Percentiles rank a stretch among this genome's conserved stretches.
These are phyloP conservation scores for Dryobotodes eremita DNA, from an alignment of 2,888 invertebrate species.

Conservation along the genomic window DNA sequence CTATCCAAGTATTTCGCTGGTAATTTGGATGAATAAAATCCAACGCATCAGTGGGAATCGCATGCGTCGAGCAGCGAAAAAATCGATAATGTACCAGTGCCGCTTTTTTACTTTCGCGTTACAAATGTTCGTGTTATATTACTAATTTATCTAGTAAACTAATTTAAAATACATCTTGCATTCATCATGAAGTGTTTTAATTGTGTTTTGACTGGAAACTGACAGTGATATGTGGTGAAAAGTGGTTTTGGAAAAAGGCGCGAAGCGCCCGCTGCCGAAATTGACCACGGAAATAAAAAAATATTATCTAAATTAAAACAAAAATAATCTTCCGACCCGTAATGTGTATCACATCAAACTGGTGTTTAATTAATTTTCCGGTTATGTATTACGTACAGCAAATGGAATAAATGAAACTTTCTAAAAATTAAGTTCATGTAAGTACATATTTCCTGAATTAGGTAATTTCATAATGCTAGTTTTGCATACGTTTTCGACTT, in stretches of 20 bases:
- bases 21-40: constrained; percentile 70
- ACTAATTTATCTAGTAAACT: constrained; percentile 52
- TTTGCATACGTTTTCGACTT: constrained; percentile 16
- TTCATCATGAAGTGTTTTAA: constrained; percentile 59
- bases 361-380: constrained; percentile 68
- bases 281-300: constrained; percentile 71
- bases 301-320: constrained; percentile 73
- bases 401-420: constrained; percentile 76
- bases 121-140: constrained; percentile 76
- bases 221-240: constrained; percentile 70
- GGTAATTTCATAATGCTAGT: constrained; percentile 46
- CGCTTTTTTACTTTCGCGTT: constrained; percentile 87
- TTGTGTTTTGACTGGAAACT: constrained; percentile 51
- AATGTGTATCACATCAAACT: constrained; percentile 61
- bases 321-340: constrained; percentile 67
- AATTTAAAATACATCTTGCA: constrained; percentile 54
- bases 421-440: constrained; percentile 84
- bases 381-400: constrained; percentile 67
- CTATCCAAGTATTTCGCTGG: constrained; percentile 67
- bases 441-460: constrained; percentile 71
- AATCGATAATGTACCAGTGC: constrained; percentile 87
- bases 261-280: constrained; percentile 80
- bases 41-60: constrained; percentile 74
- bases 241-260: constrained; percentile 85
- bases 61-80: constrained; percentile 78